Evolutionary conservation across 2,797 vertebrate species (phyloP), one percentile per base, ranked within the genome.

Genomic region (Thunnus albacares): DNA sequence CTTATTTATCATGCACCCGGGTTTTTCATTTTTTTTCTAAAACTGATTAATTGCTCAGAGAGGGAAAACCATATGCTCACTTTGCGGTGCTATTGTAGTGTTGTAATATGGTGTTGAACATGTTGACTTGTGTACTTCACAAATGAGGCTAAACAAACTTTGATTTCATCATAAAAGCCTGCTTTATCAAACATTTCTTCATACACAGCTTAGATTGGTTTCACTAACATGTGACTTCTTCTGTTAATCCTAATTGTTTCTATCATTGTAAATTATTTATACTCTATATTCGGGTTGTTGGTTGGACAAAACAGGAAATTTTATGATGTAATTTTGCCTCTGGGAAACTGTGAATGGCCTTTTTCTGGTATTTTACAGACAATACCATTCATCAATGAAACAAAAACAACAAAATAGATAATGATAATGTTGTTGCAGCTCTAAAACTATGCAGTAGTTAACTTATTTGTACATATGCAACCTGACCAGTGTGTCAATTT

Each of bases 31-130:
- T 68, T 74, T 63, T 69, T 59, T 45, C 47, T 56, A 52, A 72
- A 75, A 67, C n/a, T 69, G 77, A 87, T 87, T 85, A 83, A 90
- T 84, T 57, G 67, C 59, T 58, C 47, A 51, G 22, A 75, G n/a
- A 30, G 24, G n/a, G 10, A 49, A 49, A 66, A 71, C 66, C 74
- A 82, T 77, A 69, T 84, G 67, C 20, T 83, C 61, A 22, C n/a
- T 45, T 51, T 70, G 55, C 12, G 20, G 14, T 58, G 68, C n/a
- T 26, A 45, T 26, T 66, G 33, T 47, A 14, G 20, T 58, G 10
- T 38, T 55, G 72, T 22, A 7, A 6, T 61, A 18, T 35, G 2
- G 24, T 20, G 22, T 12, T 57, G 13, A 22, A 52, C 43, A 22
- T 45, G 49, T 47, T 62, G 41, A 58, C 22, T 55, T 70, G 41